phyloP scores from a whole-genome alignment of 2,888 invertebrate genomes.

The Melanophora roralis region DNA sequence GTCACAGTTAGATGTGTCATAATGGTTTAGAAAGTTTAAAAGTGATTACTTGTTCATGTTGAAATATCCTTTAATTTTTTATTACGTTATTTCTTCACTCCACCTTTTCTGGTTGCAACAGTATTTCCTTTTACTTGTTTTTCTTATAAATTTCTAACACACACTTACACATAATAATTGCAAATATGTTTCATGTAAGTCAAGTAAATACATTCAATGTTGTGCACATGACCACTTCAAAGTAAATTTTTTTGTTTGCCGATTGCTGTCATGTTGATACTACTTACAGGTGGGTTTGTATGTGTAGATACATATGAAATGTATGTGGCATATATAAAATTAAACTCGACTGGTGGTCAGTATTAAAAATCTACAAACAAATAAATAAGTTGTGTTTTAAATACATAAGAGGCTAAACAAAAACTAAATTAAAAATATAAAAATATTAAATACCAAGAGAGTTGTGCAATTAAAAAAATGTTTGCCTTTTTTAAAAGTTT shows the following conservation, averaged over 20 bases:
- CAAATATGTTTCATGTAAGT: conserved; percentile 6
- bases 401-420: not conserved
- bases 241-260: conserved; percentile 62
- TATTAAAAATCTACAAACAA: not conserved
- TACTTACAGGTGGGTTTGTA: not conserved
- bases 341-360: conserved; percentile 13
- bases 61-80: conserved; percentile 43
- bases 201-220: conserved; percentile 41
- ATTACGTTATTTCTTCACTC: not conserved
- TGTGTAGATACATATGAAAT: no score
- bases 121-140: no score
- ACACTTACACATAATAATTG: conserved; percentile 11
- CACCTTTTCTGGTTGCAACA: not conserved
- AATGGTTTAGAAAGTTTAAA: conserved; percentile 47
- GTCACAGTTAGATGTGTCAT: conserved; percentile 26
- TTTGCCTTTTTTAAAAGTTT: no score
- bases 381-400: not conserved
- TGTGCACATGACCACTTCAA: conserved; percentile 63
- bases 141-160: no score
- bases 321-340: no score
- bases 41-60: conserved; percentile 58
- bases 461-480: no score
- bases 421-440: not conserved
- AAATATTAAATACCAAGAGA: no score
- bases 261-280: not conserved